phyloP scores from a whole-genome alignment of 2,113 vertebrate species.

The Vulpes vulpes region DNA sequence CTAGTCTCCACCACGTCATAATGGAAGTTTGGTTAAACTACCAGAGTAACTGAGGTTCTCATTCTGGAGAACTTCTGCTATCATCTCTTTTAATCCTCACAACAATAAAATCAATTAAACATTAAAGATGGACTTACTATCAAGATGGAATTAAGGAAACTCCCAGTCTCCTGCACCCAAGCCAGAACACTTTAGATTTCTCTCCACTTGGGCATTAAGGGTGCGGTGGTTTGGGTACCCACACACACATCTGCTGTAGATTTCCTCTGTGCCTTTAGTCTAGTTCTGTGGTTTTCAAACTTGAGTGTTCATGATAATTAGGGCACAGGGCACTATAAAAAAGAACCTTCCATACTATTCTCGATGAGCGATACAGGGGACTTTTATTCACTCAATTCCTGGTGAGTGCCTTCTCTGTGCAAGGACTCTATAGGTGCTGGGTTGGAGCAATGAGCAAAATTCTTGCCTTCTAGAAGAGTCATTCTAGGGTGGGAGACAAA shows the following conservation, averaged over 20 bases:
- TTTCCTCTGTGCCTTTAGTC: background rate
- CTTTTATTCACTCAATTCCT: background rate
- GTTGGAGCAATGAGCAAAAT: background rate
- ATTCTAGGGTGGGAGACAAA: background rate
- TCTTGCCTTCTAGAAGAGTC: background rate
- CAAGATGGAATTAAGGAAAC: background rate
- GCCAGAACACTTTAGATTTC: background rate
- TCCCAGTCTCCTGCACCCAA: background rate
- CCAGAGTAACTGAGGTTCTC: background rate
- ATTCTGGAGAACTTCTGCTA: background rate
- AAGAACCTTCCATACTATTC: background rate
- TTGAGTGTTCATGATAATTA: background rate
- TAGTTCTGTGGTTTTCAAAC: background rate
- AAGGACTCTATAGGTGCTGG: background rate
- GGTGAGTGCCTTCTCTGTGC: background rate
- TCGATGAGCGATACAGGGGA: background rate
- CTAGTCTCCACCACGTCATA: fast-evolving
- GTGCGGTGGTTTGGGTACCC: background rate
- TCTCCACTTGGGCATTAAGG: background rate
- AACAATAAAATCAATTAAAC: background rate
- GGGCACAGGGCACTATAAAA: background rate
- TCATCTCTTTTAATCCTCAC: background rate
- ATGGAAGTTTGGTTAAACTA: background rate
- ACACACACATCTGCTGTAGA: background rate
- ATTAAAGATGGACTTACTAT: background rate